Percentiles rank a stretch among this genome's conserved stretches.
phyloP scores from a whole-genome alignment of 2,888 invertebrate genomes.

The Villa cingulata region DNA sequence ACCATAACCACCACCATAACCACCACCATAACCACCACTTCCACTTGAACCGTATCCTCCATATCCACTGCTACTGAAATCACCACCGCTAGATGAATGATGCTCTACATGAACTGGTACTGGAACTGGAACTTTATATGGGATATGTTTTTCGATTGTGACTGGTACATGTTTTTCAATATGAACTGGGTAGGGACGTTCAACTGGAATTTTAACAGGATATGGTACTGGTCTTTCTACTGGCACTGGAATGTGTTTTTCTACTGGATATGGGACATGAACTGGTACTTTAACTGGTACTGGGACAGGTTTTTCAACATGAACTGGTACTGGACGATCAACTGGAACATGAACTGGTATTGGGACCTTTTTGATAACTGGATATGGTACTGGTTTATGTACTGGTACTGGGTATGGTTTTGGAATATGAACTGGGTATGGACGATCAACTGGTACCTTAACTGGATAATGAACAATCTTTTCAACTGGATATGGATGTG shows the following conservation, averaged over 20 bases:
- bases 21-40: constrained; percentile 5
- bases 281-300: constrained; percentile 57
- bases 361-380: constrained; percentile 46
- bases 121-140: constrained; percentile 44
- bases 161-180: constrained; percentile 47
- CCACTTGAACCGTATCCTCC: not conserved
- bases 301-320: constrained; percentile 43
- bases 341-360: constrained; percentile 40
- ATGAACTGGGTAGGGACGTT: constrained; percentile 47
- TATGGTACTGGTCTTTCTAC: constrained; percentile 53
- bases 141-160: constrained; percentile 51
- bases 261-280: constrained; percentile 54
- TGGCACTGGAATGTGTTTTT: constrained; percentile 46
- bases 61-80: constrained; percentile 7
- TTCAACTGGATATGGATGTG: constrained; percentile 58
- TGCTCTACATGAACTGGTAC: constrained; percentile 27
- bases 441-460: constrained; percentile 52
- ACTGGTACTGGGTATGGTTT: constrained; percentile 45
- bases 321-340: constrained; percentile 47
- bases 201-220: constrained; percentile 44
- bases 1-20: constrained; percentile 10
- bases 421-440: constrained; percentile 48
- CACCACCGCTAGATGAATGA: constrained; percentile 23
- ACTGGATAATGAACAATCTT: constrained; percentile 56
- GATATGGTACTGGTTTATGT: constrained; percentile 43